Evolutionary conservation across 2,113 vertebrate genomes (phyloP), one percentile per base, ranked within the genome.

Genomic region (Poeciliopsis prolifica): DNA sequence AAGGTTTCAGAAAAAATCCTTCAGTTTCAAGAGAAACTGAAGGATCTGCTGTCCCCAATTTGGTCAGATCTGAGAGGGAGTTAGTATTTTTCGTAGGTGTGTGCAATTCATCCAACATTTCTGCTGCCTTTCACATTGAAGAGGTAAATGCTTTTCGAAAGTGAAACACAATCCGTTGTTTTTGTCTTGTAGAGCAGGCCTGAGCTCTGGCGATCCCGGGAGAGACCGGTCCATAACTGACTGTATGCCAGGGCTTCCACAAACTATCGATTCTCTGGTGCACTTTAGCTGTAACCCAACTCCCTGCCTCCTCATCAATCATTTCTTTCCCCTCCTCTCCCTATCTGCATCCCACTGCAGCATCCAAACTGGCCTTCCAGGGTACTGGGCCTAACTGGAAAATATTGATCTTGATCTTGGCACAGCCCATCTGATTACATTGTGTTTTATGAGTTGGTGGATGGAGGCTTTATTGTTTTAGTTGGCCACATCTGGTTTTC

Each of bases 261-360:
- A 85, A 90, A 84, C 82, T 81, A 92, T 92, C 31, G 92, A 93
- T 92, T 73, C 86, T 70, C 78, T 51, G 44, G 81, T 87, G 92
- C 92, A 92, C 92, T 93, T 91, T 91, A 92, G 84, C 84, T 89
- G 92, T 87, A 93, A 93, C 89, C 89, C 83, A 79, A 91, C 90
- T 85, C 92, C 70, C 65, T 14, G 63, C 78, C 75, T n/a, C 77
- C 28, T 81, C 88, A 84, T 83, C 84, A 80, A 70, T 84, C 78
- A 88, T 58, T 74, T 71, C 83, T 75, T 19, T 35, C 54, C 76
- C 79, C 51, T 63, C 66, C 78, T 77, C 61, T 75, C 58, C 51
- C 51, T n/a, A 58, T 71, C 73, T 67, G 72, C 67, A 60, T 78
- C 90, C 77, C 51, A n/a, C 82, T 75, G 80, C 78, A 82, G 81